A percentile compares a stretch with the other conserved stretches of the same genome.
Conservation (phyloP, 2,113 vertebrate species). For the Lophotis ruficrista region DNA sequence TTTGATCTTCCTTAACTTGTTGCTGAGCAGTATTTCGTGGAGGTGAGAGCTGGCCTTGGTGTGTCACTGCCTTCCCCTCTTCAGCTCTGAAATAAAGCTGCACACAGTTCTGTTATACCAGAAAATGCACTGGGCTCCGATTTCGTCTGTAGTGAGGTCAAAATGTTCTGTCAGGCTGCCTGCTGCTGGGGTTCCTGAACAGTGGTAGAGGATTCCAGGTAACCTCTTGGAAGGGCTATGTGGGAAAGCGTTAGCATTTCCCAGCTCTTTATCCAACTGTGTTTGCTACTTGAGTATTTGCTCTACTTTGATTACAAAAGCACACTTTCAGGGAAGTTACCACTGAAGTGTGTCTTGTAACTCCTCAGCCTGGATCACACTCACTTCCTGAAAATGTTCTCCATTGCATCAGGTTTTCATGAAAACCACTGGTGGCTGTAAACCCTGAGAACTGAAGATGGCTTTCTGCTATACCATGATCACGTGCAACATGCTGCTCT, state of each 20-base stretch:
- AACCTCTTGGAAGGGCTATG: neutral
- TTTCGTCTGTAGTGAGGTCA: neutral
- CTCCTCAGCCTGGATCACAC: neutral
- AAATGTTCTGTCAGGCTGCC: neutral
- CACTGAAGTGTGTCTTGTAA: neutral
- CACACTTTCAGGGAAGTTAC: neutral
- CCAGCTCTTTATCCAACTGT: neutral
- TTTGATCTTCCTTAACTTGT: neutral
- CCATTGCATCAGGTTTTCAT: neutral
- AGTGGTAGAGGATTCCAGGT: neutral
- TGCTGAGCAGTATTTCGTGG: neutral
- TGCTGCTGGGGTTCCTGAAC: neutral
- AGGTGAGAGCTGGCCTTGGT: neutral
- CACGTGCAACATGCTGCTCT: neutral
- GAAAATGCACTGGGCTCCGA: fast-evolving
- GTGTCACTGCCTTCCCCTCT: too few species aligned
- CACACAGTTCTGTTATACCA: neutral
- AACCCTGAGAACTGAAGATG: neutral
- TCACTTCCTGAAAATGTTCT: neutral
- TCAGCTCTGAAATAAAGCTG: neutral
- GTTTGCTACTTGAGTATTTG: neutral
- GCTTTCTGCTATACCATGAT: fast-evolving
- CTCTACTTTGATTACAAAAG: neutral
- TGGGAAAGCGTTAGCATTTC: neutral
- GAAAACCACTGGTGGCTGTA: fast-evolving